A percentile compares a stretch with the other conserved stretches of the same genome.
Evolutionary conservation across 2,113 vertebrate genomes (phyloP).

Genomic region (Sakesphorus luctuosus): DNA sequence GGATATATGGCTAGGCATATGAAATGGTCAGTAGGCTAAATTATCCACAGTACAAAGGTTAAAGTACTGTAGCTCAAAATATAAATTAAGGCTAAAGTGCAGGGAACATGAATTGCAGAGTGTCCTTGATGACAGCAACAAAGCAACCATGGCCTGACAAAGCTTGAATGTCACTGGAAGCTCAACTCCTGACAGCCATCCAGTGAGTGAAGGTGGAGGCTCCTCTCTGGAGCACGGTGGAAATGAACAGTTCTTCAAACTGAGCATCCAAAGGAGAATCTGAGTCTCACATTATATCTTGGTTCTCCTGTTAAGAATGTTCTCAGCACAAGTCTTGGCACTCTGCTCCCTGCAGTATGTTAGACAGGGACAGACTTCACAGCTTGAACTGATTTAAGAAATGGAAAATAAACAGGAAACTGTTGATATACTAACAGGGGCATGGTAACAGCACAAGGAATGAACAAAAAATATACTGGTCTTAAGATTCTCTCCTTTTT

Average conservation of each 20-base stretch:
- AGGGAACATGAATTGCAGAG: not conserved
- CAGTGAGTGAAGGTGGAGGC: not conserved
- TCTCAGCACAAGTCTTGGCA: not conserved
- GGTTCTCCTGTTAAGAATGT: not conserved
- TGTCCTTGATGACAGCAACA: not conserved
- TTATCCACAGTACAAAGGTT: conserved; percentile 5
- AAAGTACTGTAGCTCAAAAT: conserved; percentile 13
- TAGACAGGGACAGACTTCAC: not conserved
- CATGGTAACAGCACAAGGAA: not conserved
- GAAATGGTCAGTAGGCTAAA: conserved; percentile 12
- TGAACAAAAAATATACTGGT: not conserved
- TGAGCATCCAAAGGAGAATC: not conserved
- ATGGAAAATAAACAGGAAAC: not conserved
- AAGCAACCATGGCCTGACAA: not conserved
- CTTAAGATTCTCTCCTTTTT: not conserved
- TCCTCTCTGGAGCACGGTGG: not conserved
- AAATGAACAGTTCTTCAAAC: conserved; percentile 16
- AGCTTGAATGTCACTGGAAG: not conserved
- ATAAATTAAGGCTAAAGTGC: not conserved
- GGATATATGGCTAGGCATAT: not conserved
- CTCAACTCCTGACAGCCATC: not conserved
- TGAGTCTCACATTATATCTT: not conserved
- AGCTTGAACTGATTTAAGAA: not conserved
- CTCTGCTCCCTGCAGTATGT: not conserved
- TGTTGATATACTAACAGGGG: not conserved